Evolutionary conservation across 2,797 vertebrate species (phyloP).

Genomic region (Peromyscus attwateri): DNA sequence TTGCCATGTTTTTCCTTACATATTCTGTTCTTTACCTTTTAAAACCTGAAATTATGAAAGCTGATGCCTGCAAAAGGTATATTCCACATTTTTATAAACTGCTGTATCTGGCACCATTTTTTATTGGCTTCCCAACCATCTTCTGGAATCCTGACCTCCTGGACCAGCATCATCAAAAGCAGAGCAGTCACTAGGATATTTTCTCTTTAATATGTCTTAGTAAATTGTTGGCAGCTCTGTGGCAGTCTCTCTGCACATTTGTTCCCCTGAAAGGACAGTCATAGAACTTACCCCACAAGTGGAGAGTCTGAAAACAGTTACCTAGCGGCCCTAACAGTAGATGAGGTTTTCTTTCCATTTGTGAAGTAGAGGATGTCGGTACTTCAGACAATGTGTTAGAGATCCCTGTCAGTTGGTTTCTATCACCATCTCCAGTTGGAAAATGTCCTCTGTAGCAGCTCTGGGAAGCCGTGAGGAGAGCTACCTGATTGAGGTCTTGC

Average conservation of each 20-base stretch:
- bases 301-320: constrained; percentile 7
- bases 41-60: constrained; percentile 3
- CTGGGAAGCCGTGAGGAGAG: neutral
- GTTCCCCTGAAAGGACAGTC: neutral
- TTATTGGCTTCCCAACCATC: neutral
- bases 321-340: neutral
- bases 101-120: neutral
- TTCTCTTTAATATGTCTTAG: constrained; percentile 12
- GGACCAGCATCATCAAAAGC: neutral
- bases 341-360: neutral
- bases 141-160: neutral
- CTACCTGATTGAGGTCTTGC: neutral
- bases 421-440: neutral
- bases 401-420: neutral
- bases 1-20: neutral
- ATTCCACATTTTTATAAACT: neutral
- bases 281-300: neutral
- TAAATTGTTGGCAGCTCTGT: neutral
- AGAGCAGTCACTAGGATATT: neutral
- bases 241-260: neutral
- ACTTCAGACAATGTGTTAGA: neutral
- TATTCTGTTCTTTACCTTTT: neutral
- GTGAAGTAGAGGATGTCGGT: neutral
- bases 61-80: neutral
- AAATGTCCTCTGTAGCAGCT: neutral